Conservation (phyloP, 2,888 invertebrate genomes). For the Ethmia dodecea region DNA sequence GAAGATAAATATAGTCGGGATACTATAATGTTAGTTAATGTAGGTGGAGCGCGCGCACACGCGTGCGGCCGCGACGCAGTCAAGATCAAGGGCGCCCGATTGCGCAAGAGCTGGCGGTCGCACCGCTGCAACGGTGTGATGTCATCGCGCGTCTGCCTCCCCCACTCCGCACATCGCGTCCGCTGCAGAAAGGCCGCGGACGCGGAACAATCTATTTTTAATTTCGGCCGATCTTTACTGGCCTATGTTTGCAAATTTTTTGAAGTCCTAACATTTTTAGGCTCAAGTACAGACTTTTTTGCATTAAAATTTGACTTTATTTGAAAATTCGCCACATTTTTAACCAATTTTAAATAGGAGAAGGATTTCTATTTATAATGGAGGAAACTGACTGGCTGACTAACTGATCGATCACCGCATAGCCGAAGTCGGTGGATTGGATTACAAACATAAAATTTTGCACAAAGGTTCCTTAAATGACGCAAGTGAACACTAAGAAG, state of each 20-base stretch:
- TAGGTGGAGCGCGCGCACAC: slow-evolving; percentile 44
- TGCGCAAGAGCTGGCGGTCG: slow-evolving; percentile 75
- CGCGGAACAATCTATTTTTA: slow-evolving; percentile 65
- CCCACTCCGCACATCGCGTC: slow-evolving; percentile 32
- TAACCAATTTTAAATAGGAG: too few relatives aligned
- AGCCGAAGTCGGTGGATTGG: too few relatives aligned
- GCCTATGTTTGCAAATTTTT: slow-evolving; percentile 3
- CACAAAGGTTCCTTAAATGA: too few relatives aligned
- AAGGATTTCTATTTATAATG: too few relatives aligned
- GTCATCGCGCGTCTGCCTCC: slow-evolving; percentile 52
- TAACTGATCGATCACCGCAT: too few relatives aligned
- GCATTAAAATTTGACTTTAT: too few relatives aligned
- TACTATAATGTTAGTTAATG: slow-evolving; percentile 45
- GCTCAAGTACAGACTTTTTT: not conserved
- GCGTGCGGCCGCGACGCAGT: slow-evolving; percentile 73
- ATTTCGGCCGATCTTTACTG: slow-evolving; percentile 31
- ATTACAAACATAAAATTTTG: too few relatives aligned
- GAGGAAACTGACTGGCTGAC: too few relatives aligned
- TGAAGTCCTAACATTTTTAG: not conserved
- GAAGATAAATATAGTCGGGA: slow-evolving; percentile 65
- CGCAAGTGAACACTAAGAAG: too few relatives aligned
- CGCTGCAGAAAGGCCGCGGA: slow-evolving; percentile 56
- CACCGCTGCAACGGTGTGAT: slow-evolving; percentile 69
- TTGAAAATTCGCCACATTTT: too few relatives aligned
- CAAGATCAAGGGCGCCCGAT: slow-evolving; percentile 77